phyloP scores from a whole-genome alignment of 2,797 vertebrate species.

The Hephaestus fuliginosus region DNA sequence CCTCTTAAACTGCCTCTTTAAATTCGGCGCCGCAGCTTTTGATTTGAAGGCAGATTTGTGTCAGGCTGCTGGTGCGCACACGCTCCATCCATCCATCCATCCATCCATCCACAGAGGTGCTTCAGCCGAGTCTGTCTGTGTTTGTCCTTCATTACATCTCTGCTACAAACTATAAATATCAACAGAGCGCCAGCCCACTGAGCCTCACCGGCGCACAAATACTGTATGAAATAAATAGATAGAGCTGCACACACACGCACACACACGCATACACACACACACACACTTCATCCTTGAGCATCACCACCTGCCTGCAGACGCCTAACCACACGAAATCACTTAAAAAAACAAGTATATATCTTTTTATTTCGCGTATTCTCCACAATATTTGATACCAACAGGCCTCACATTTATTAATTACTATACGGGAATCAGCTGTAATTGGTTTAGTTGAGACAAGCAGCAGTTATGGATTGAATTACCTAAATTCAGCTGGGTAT shows the following conservation, averaged over 20 bases:
- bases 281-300: slow-evolving; percentile 3
- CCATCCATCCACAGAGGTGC: slow-evolving; percentile 9
- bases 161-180: slow-evolving; percentile 52
- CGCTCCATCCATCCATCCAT: too few species aligned
- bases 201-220: slow-evolving; percentile 27
- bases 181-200: slow-evolving; percentile 25
- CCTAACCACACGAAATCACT: slow-evolving; percentile 27
- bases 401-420: slow-evolving; percentile 91
- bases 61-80: background rate
- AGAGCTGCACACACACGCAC: background rate
- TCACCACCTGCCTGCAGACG: slow-evolving; percentile 7
- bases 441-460: slow-evolving; percentile 94
- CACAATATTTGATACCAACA: slow-evolving; percentile 73
- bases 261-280: background rate
- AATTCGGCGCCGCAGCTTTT: slow-evolving; percentile 9
- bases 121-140: slow-evolving; percentile 31
- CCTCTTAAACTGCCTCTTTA: background rate
- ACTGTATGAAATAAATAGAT: slow-evolving; percentile 30
- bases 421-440: slow-evolving; percentile 93
- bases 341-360: slow-evolving; percentile 3
- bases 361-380: slow-evolving; percentile 52
- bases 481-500: slow-evolving; percentile 95
- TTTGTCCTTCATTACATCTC: slow-evolving; percentile 54
- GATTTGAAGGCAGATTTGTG: background rate
- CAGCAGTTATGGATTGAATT: slow-evolving; percentile 96